These are phyloP conservation scores for Akabosia matsudoensis DNA, from an alignment of 1,140 invertebrate species.

Conservation along the genomic window DNA sequence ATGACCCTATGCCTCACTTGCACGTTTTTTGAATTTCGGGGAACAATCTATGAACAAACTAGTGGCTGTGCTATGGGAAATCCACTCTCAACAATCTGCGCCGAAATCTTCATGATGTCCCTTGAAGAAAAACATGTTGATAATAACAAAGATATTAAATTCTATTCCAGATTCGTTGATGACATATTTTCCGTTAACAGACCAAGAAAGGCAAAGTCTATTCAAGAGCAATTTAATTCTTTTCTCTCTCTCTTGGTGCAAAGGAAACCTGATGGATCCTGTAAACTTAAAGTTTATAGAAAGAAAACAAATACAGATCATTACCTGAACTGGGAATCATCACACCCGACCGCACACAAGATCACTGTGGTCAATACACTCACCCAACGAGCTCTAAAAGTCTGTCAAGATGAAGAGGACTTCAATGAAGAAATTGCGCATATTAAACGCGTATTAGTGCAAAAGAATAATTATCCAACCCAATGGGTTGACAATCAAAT, in stretches of 20 bases:
- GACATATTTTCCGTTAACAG: conserved; percentile 33
- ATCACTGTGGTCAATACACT: background rate
- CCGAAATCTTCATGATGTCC: conserved; percentile 27
- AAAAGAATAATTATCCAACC: too few relatives aligned
- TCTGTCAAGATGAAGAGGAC: background rate
- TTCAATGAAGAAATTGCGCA: background rate
- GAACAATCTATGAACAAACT: conserved; percentile 33
- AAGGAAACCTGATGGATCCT: too few relatives aligned
- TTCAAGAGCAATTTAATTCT: conserved; percentile 22
- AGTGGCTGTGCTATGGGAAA: too few relatives aligned
- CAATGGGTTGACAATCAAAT: too few relatives aligned
- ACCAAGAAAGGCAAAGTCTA: background rate
- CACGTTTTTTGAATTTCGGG: conserved; percentile 31
- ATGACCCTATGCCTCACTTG: conserved; percentile 24
- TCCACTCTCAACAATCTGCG: conserved; percentile 21
- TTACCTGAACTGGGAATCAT: background rate
- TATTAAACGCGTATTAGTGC: background rate
- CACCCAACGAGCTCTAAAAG: background rate
- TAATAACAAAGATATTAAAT: conserved; percentile 23
- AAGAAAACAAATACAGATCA: background rate
- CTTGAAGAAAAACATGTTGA: conserved; percentile 26
- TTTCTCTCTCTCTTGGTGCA: conserved; percentile 31
- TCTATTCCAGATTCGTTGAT: conserved; percentile 40
- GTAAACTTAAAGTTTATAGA: conserved; percentile 20
- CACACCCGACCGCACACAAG: background rate